These are phyloP conservation scores for Calameuta idolon DNA, from an alignment of 2,888 invertebrate species.

Conservation along the genomic window DNA sequence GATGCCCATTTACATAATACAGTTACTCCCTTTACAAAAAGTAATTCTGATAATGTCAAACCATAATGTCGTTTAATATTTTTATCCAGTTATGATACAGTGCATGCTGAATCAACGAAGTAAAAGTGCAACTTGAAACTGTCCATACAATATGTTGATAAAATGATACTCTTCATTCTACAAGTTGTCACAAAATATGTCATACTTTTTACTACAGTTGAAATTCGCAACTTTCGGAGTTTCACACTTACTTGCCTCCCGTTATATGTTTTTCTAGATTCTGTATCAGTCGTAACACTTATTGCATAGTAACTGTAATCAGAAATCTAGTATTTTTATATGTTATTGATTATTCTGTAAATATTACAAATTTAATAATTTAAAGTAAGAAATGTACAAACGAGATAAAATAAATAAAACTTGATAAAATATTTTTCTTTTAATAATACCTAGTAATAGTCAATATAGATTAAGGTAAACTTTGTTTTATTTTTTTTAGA, in stretches of 20 bases:
- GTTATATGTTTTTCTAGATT: background rate
- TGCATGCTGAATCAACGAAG: background rate
- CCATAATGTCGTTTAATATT: background rate
- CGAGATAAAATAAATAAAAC: background rate
- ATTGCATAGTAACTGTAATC: conserved; percentile 21
- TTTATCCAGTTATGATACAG: background rate
- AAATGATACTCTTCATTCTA: background rate
- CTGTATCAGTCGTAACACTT: conserved; percentile 5
- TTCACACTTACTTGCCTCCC: background rate
- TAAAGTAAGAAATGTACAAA: conserved; percentile 5
- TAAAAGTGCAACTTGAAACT: background rate
- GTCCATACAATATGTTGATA: background rate
- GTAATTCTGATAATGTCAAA: background rate
- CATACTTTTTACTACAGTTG: background rate
- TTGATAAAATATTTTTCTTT: background rate
- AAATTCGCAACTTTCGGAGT: background rate
- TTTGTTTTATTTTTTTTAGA: background rate
- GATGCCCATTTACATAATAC: background rate
- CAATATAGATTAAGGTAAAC: background rate
- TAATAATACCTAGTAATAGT: background rate
- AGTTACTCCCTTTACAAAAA: background rate
- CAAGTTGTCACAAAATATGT: background rate
- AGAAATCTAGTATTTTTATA: conserved; percentile 33
- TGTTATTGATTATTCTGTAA: conserved; percentile 30
- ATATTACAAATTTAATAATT: conserved; percentile 29